Conservation (phyloP, 2,113 vertebrate species). For the Dipodomys stephensi region DNA sequence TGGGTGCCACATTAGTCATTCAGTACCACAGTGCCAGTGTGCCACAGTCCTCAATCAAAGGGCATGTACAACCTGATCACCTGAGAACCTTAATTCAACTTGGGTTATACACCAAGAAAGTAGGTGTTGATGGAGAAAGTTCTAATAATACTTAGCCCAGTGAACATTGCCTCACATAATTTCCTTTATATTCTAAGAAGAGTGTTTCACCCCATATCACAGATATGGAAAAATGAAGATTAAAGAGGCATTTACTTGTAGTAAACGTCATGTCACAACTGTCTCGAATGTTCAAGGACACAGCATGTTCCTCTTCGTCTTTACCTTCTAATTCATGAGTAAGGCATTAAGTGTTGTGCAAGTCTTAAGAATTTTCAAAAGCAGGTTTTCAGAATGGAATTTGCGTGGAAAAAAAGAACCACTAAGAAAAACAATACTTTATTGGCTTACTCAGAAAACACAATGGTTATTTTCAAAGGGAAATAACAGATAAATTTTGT, state of each 20-base stretch:
- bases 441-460: constrained; percentile 81
- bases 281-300: not conserved
- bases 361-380: constrained; percentile 52
- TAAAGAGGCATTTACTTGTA: not conserved
- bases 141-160: not conserved
- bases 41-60: not conserved
- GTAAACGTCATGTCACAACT: not conserved
- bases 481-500: constrained; percentile 83
- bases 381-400: constrained; percentile 47
- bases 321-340: not conserved
- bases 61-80: not conserved
- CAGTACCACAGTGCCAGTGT: not conserved
- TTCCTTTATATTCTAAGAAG: not conserved
- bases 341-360: not conserved
- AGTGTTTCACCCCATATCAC: not conserved
- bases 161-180: not conserved
- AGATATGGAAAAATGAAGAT: constrained; percentile 4
- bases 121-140: not conserved
- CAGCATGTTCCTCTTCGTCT: not conserved
- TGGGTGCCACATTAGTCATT: not conserved
- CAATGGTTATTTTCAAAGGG: constrained; percentile 81
- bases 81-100: not conserved
- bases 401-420: constrained; percentile 54
- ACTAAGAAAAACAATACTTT: constrained; percentile 77
- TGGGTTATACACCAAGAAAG: not conserved